These are phyloP conservation scores for Larimichthys polyactis DNA, from an alignment of 2,113 vertebrate species.

Conservation along the genomic window DNA sequence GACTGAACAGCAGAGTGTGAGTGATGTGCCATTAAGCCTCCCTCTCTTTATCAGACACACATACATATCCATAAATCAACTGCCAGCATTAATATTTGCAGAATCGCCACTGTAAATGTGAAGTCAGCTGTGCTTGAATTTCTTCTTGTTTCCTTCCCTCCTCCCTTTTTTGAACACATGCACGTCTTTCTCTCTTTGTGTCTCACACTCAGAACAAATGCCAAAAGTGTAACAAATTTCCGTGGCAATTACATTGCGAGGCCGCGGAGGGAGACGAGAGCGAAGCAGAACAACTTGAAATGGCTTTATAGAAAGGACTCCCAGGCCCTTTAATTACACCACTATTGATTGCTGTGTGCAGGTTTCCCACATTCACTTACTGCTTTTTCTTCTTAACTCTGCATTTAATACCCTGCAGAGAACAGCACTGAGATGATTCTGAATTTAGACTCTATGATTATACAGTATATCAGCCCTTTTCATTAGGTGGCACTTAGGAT, in stretches of 20 bases:
- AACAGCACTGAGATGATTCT: conserved; percentile 22
- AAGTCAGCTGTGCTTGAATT: conserved; percentile 24
- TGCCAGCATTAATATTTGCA: conserved; percentile 6
- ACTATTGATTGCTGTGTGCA: conserved; percentile 77
- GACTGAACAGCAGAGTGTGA: not conserved
- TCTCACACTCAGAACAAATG: conserved; percentile 66
- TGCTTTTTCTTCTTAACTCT: conserved; percentile 61
- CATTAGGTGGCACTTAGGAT: conserved; percentile 35
- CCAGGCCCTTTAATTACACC: conserved; percentile 79
- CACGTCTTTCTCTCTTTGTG: conserved; percentile 23
- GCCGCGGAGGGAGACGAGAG: conserved; percentile 56
- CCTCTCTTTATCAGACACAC: not conserved
- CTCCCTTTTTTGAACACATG: not conserved
- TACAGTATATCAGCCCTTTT: conserved; percentile 31
- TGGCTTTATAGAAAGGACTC: conserved; percentile 82
- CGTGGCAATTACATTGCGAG: conserved; percentile 71
- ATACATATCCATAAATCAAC: conserved; percentile 35
- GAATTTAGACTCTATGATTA: conserved; percentile 26
- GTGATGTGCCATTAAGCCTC: not conserved
- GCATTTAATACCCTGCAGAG: conserved; percentile 52
- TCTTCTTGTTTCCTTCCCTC: conserved; percentile 1
- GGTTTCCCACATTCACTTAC: conserved; percentile 66
- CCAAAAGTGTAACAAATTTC: conserved; percentile 80
- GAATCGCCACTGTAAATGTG: conserved; percentile 46
- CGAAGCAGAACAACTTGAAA: conserved; percentile 78